Base-by-base conservation (phyloP, 1,140 invertebrate species). In the Bombus picipes region DNA sequence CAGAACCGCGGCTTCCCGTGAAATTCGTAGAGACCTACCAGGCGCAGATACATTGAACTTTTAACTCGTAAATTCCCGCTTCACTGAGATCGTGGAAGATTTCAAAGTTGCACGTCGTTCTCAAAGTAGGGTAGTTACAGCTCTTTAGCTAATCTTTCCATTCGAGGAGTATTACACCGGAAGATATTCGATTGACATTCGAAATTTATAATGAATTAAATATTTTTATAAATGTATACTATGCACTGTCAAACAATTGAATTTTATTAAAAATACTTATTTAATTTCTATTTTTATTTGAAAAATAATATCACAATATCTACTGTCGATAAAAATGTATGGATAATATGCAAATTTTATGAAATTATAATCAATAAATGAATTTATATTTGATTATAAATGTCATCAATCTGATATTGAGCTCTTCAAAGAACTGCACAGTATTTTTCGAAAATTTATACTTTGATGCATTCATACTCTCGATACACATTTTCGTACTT, bases 41-140 rank as follows among this genome's bases (percentile, higher is more conserved):
- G n/a, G 6, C 18, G 47, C 5, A 53, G 28, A 13, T n/a, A 53
- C 43, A 37, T 74, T 34, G 73, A 74, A 74, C 32, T 37, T 57
- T 57, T 34, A 57, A 37, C 73, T 75, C 43, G 32, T 75, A 75
- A 75, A 75, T 71, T 71, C 12, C 39, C 15, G 28, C 39, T 22
- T 1, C 70, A 28, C 10, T 9, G 66, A 68, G 65, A 68, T 34
- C 32, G 65, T 32, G 32, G 3, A 70, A 70, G 34, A 39, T 70
- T 39, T 39, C 37, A 43, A 71, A 41, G 12, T 39, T 41, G 12
- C 12, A 15, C 25, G 13, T 8, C 1, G 12, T n/a, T n/a, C 18
- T 28, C 25, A 39, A 71, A 71, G 12, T 37, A 41, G 5, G 2
- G 39, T 71, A 41, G 28, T 71, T 71, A 41, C 6, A 53, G 47